Percentiles rank a stretch among this genome's conserved stretches.
Evolutionary conservation across 2,797 vertebrate species (phyloP).

Genomic region (Xiphophorus birchmanni): DNA sequence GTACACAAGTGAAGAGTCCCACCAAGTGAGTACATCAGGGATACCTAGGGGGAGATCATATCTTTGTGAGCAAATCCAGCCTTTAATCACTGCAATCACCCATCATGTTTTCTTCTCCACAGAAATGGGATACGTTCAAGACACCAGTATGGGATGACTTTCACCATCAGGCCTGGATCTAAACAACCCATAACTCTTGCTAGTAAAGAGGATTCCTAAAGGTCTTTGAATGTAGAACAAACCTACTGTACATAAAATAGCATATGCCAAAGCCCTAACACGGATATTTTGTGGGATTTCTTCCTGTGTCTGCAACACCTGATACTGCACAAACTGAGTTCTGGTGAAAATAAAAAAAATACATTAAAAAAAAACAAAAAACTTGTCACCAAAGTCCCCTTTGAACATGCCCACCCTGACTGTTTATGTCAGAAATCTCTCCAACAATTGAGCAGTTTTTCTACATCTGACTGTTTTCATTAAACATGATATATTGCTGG

Average conservation of each 20-base stretch:
- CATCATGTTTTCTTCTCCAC: conserved; percentile 42
- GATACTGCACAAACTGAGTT: background rate
- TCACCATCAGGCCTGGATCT: conserved; percentile 80
- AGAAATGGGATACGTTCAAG: conserved; percentile 72
- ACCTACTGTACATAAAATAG: background rate
- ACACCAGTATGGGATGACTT: conserved; percentile 78
- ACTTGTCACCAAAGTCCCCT: background rate
- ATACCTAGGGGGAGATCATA: background rate
- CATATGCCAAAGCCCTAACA: background rate
- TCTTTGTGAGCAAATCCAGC: background rate
- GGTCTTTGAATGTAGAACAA: background rate
- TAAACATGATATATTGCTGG: background rate
- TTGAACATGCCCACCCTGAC: background rate
- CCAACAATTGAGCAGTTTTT: background rate
- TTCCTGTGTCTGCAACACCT: background rate
- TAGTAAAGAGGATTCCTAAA: conserved; percentile 56
- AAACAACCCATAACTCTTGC: conserved; percentile 80
- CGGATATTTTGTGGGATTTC: background rate
- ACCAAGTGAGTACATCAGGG: conserved; percentile 62
- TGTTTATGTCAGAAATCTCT: background rate
- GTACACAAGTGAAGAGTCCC: conserved; percentile 44
- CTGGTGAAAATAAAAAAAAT: background rate
- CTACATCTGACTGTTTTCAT: background rate
- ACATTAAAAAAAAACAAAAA: background rate
- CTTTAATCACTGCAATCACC: conserved; percentile 5